Evolutionary conservation across 2,797 vertebrate species (phyloP), one percentile per base, ranked within the genome.

Genomic region (Fringilla coelebs): DNA sequence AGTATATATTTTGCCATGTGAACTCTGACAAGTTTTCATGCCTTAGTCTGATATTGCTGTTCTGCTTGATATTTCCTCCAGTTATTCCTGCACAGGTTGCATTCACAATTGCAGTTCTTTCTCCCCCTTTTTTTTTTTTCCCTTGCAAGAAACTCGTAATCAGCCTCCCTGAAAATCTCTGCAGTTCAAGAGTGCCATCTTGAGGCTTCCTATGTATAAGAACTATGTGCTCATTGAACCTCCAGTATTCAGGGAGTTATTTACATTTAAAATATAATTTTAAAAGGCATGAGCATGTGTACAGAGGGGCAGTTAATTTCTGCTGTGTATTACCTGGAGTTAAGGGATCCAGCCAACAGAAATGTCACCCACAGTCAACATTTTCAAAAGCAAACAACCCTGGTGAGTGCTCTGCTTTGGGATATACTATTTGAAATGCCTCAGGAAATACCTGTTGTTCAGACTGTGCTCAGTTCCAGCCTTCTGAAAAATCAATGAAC

Each of bases 111-210:
- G 62, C 65, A 79, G 73, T 82, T 52, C 7, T 7, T 61, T 66
- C 11, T 10, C 67, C 26, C 13, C 10, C 43, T 32, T 25, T n/a
- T 85, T 88, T 15, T 71, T 45, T 15, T 73, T 82, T 10, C 4
- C 63, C 51, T 85, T 62, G 25, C 52, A 76, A 90, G 45, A 92
- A 87, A 94, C 60, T 93, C 70, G 76, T 70, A 19, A 76, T 61
- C 77, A 31, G 55, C 34, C 89, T 96, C 68, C 34, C 84, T 75
- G 79, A 80, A 95, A 95, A 96, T 55, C 95, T 97, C 76, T 85
- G 95, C 96, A 94, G 96, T 97, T 98, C 97, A 98, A 98, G 96
- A 97, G 94, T 97, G 97, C 98, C 98, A 98, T 96, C 98, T 98
- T 97, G 97, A 98, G 98, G 98, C 86, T 67, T 57, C 21, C 89